Evolutionary conservation across 2,888 invertebrate species (phyloP).

Genomic region (Lithophane ornitopus): DNA sequence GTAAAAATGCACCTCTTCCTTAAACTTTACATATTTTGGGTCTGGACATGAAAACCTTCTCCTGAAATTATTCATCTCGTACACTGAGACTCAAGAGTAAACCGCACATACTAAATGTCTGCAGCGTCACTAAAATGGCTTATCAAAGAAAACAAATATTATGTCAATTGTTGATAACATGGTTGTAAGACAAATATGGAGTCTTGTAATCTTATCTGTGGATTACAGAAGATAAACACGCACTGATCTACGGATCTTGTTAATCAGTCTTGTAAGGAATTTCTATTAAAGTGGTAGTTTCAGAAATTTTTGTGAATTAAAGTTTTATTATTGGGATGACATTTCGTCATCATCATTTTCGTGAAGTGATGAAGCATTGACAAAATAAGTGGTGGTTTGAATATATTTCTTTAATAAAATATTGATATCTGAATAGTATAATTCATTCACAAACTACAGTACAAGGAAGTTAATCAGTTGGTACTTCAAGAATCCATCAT

Average conservation of each 20-base stretch:
- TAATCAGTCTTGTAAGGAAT: conserved; percentile 68
- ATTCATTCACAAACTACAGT: background rate
- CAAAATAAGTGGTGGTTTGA: conserved; percentile 1
- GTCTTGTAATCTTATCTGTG: conserved; percentile 78
- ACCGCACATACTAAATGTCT: conserved; percentile 61
- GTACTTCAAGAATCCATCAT: background rate
- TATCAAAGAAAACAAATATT: conserved; percentile 77
- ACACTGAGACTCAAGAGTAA: conserved; percentile 59
- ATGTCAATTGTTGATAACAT: conserved; percentile 70
- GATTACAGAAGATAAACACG: conserved; percentile 75
- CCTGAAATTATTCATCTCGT: conserved; percentile 72
- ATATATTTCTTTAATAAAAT: background rate
- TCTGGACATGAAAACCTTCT: conserved; percentile 75
- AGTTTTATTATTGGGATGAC: conserved; percentile 6
- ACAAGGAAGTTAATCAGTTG: background rate
- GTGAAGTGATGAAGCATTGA: conserved; percentile 1
- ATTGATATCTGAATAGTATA: background rate
- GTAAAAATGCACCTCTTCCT: conserved; percentile 72
- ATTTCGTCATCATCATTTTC: conserved; percentile 1
- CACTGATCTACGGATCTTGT: conserved; percentile 66
- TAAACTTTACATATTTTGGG: conserved; percentile 75
- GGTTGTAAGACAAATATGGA: conserved; percentile 67
- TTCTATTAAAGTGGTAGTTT: conserved; percentile 38
- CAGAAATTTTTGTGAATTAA: conserved; percentile 17
- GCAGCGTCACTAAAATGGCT: conserved; percentile 59